A percentile compares a stretch with the other conserved stretches of the same genome.
Evolutionary conservation across 2,888 invertebrate species (phyloP).

Genomic region (Eupithecia dodoneata): DNA sequence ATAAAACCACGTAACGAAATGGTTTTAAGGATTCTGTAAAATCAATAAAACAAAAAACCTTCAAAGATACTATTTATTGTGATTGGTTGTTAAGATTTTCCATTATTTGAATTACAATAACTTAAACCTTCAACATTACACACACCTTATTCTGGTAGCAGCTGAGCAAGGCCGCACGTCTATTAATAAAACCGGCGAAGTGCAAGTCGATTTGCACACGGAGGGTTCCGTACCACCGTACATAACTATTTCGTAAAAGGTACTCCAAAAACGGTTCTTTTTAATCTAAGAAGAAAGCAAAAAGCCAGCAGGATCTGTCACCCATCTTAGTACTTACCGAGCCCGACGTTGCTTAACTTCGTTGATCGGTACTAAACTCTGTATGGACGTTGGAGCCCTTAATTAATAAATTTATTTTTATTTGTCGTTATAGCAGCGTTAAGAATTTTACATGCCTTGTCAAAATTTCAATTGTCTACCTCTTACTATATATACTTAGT

Average conservation of each 20-base stretch:
- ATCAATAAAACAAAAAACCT: not conserved
- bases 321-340: constrained; percentile 69
- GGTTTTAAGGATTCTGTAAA: not conserved
- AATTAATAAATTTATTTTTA: no score
- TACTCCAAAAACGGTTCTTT: no score
- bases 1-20: not conserved
- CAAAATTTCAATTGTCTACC: no score
- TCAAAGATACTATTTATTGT: not conserved
- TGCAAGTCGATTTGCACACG: no score
- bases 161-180: not conserved
- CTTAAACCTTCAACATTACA: not conserved
- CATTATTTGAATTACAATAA: not conserved
- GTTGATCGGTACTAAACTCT: constrained; percentile 63
- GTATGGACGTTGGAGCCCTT: no score
- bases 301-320: constrained; percentile 50
- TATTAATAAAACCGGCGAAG: not conserved
- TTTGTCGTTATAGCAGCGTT: no score
- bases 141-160: not conserved
- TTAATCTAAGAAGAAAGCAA: no score
- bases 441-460: no score
- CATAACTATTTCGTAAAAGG: no score
- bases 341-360: constrained; percentile 78
- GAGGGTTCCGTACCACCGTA: no score
- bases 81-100: not conserved
- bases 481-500: no score